Base-by-base conservation (phyloP, 2,888 invertebrate genomes). In the Gastrophysa polygoni region DNA sequence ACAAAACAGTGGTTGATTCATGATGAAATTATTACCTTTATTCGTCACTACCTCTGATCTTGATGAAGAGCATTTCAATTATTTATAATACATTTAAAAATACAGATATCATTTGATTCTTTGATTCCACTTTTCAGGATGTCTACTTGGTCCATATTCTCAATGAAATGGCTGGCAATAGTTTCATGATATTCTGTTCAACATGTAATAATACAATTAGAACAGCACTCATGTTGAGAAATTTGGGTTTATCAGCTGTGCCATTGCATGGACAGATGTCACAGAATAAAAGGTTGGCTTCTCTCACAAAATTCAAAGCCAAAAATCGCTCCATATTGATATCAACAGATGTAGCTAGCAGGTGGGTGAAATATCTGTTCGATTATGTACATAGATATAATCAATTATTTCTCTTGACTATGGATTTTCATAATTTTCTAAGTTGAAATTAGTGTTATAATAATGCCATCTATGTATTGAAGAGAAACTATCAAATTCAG, bases 251-350 rank as follows among this genome's bases (percentile, higher is more conserved):
- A 64, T 89, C 92, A 1, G 98, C 98, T 0, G 94, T 99, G 50
- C 98, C 99, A 0, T 84, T 99, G n/a, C 96, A 99, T 81, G 99
- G 99, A 0, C 97, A 99, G 83, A 97, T 99, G 96, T 91, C 94
- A 11, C 99, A 99, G 83, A 95, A 96, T 78, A 98, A 98, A 78
- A 87, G 99, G 29, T 84, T 99, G 48, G 98, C 96, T 0, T 91
- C 98, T 0, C 83, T 99, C 16, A 96, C 96, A 72, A 99, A 99
- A 84, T 99, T 99, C 81, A 96, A 95, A 82, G 91, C 92, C 21
- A 96, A 96, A 82, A 90, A 87, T 74, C 84, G 98, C n/a, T 94
- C 96, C 0, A 93, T 99, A 73, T 85, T 99, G 3, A 95, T 99
- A 60, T 98, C 98, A 11, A 99, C 99, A 0, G 99, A 99, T 83